Base-by-base conservation (phyloP, 2,888 invertebrate genomes). In the Thereva unica region DNA sequence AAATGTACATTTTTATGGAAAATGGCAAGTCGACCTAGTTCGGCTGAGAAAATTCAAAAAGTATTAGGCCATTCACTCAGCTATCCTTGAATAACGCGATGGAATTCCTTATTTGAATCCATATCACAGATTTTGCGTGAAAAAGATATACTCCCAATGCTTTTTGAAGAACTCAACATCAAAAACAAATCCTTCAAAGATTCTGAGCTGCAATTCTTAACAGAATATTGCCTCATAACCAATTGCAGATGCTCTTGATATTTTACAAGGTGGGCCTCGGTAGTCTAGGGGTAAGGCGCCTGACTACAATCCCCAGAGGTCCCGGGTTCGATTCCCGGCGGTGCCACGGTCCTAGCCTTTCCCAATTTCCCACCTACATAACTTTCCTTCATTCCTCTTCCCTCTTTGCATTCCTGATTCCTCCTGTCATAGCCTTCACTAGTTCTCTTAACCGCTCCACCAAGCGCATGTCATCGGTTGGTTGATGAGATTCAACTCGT, bases 41-140 rank as follows among this genome's bases (percentile, higher is more conserved):
- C 63, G 49, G 64, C 65, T 38, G 69, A 68, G 64, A 54, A 63
- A 45, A 68, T 69, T 40, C 49, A 49, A 9, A 44, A 49, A 1
- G 59, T 56, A 23, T 55, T 69, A 37, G 67, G 70, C 7, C 57
- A 44, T 37, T 44, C 57, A 41, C 57, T 71, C 23, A 61, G 64
- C 59, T 69, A 67, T 56, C 69, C 69, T 8, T 64, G 68, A 45
- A 50, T 67, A 7, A 69, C 69, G 12, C 53, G 69, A 56, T 70
- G 71, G 68, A 70, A 67, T 42, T 70, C 68, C 12, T 35, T 69
- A 9, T 70, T 66, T 64, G 70, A 70, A 64, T 55, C 67, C 7
- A 41, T 71, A 9, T 66, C 55, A 56, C 55, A 67, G 34, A 54
- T 71, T 9, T 64, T 69, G 35, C 42, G 10, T 42, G 50, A 66